Percentiles rank a stretch among this genome's conserved stretches.
Evolutionary conservation across 2,888 invertebrate species (phyloP).

Genomic region (Ochropacha duplaris): DNA sequence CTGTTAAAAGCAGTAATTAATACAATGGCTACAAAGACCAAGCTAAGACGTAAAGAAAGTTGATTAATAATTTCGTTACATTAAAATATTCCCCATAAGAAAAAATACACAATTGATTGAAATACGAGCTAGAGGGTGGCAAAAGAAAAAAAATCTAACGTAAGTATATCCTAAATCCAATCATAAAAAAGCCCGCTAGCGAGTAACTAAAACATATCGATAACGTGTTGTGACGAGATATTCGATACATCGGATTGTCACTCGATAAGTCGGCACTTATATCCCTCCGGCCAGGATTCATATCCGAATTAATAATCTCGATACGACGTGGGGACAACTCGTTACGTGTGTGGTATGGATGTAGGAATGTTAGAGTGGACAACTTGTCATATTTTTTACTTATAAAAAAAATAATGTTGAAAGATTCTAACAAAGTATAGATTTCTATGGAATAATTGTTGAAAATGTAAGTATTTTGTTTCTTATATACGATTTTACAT

Average conservation of each 20-base stretch:
- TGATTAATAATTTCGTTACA: too few species aligned
- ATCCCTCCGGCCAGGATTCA: conserved; percentile 67
- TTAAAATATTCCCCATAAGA: too few species aligned
- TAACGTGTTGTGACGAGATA: conserved; percentile 20
- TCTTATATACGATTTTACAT: too few species aligned
- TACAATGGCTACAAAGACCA: too few species aligned
- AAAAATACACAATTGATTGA: not conserved
- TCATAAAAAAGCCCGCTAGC: conserved; percentile 56
- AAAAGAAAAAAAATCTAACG: not conserved
- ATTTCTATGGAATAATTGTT: too few species aligned
- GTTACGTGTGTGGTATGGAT: conserved; percentile 53
- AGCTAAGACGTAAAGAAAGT: too few species aligned
- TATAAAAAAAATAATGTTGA: too few species aligned
- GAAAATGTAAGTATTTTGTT: too few species aligned
- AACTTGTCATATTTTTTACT: not conserved
- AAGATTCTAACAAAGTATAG: too few species aligned
- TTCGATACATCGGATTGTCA: conserved; percentile 32
- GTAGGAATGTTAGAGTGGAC: conserved; percentile 17
- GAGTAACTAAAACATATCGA: conserved; percentile 44
- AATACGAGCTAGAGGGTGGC: not conserved
- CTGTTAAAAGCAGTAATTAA: too few species aligned
- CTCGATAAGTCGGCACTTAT: conserved; percentile 45
- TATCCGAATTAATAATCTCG: conserved; percentile 79
- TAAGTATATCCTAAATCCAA: conserved; percentile 18
- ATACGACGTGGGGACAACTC: conserved; percentile 62